Evolutionary conservation across 2,888 invertebrate genomes (phyloP).

Genomic region (Alviniconcha strummeri): DNA sequence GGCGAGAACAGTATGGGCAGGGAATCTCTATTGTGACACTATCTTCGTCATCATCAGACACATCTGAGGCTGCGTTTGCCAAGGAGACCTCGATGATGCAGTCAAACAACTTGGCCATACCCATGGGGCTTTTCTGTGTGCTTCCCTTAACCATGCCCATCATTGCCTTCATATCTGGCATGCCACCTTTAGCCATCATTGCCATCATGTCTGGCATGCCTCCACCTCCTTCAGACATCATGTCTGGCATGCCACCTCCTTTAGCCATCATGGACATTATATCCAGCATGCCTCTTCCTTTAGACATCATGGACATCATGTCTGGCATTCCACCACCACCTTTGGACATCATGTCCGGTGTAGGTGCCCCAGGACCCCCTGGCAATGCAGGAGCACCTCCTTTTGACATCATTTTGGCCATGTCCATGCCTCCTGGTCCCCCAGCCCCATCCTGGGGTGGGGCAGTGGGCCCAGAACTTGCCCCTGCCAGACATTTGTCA

Average conservation of each 20-base stretch:
- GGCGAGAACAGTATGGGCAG: conserved; percentile 37
- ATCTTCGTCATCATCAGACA: conserved; percentile 35
- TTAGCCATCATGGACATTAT: conserved; percentile 13
- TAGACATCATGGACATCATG: conserved; percentile 22
- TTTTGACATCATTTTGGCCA: conserved; percentile 29
- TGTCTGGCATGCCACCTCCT: conserved; percentile 14
- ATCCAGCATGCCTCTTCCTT: conserved; percentile 10
- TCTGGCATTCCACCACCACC: conserved; percentile 1
- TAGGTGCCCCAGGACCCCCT: background rate
- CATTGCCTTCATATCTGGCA: conserved; percentile 27
- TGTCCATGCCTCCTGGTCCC: background rate
- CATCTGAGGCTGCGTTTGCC: conserved; percentile 34
- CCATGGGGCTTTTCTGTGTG: background rate
- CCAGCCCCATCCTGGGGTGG: conserved; percentile 11
- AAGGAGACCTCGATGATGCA: conserved; percentile 39
- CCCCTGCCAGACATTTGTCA: background rate
- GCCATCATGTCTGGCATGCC: conserved; percentile 25
- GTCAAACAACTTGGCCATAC: conserved; percentile 38
- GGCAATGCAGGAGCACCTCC: conserved; percentile 4
- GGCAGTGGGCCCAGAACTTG: background rate
- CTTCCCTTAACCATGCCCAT: conserved; percentile 20
- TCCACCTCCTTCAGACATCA: conserved; percentile 21
- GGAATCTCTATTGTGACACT: conserved; percentile 34
- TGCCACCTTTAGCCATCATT: conserved; percentile 24
- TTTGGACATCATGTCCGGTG: conserved; percentile 8